phyloP scores from a whole-genome alignment of 2,888 invertebrate species.

The Aporophyla nigra region DNA sequence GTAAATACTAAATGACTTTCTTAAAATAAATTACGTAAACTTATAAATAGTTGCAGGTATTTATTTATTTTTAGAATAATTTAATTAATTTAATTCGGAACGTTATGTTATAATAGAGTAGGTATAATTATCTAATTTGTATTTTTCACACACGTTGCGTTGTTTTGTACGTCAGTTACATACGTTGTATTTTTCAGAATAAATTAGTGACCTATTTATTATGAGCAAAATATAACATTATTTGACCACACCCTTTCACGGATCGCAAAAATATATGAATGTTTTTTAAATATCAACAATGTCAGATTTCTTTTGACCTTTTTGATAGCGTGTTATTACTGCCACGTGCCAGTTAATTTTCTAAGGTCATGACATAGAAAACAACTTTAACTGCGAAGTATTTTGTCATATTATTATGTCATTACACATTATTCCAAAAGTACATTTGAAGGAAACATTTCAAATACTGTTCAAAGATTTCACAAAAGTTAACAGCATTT shows the following conservation, averaged over 20 bases:
- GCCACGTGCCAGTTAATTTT: slow-evolving; percentile 6
- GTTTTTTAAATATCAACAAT: not conserved
- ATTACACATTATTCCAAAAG: not conserved
- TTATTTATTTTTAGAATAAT: not conserved
- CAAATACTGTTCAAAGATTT: not conserved
- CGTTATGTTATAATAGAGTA: not conserved
- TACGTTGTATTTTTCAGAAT: slow-evolving; percentile 12
- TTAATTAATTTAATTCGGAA: not conserved
- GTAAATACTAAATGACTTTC: not conserved
- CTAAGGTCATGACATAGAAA: slow-evolving; percentile 39
- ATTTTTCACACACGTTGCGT: not conserved
- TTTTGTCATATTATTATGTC: slow-evolving; percentile 19
- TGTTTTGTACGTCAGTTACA: slow-evolving; percentile 8
- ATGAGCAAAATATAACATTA: not conserved
- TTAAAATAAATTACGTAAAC: not conserved
- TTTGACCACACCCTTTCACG: not conserved
- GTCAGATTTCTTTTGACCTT: slow-evolving; percentile 12
- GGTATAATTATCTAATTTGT: not conserved
- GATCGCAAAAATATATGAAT: not conserved
- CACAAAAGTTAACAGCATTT: not conserved
- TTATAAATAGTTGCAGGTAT: not conserved
- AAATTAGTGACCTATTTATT: slow-evolving; percentile 1
- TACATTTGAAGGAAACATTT: not conserved
- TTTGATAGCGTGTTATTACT: not conserved
- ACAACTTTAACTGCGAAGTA: slow-evolving; percentile 15